Base-by-base conservation (phyloP, 2,797 vertebrate species). In the Myotis myotis region DNA sequence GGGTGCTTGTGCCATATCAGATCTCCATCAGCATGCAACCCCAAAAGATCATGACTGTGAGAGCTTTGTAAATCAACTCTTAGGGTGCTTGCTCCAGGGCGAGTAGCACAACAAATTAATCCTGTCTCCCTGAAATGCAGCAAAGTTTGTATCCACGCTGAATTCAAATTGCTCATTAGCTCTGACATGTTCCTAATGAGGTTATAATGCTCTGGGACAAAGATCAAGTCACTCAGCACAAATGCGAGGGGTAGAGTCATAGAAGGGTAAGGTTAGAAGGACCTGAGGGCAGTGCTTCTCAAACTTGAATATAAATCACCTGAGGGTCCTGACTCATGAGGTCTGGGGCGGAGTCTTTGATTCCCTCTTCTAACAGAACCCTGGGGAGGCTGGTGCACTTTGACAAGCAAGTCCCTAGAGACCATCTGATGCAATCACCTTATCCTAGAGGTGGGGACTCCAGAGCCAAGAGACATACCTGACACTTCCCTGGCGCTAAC, bases 101-200 rank as follows among this genome's bases (percentile, higher is more conserved):
- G 92, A 94, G 97, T 22, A 94, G 95, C 88, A 96, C 90, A 96
- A 96, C 96, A 95, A 96, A 97, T 97, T 94, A 97, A 96, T 95
- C 94, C 95, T 92, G 95, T 87, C 95, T 96, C 90, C 88, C 88
- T 91, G 95, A 96, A 97, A 96, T 87, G 96, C 80, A 83, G 91
- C 75, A 92, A 97, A 95, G 82, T 97, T 96, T 94, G 93, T 81
- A 94, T 96, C 94, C 90, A 96, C 0, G 2, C 90, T 92, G 95
- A 97, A 96, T 96, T 96, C 96, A 96, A 95, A 97, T 94, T 97
- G 97, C 90, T 97, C 96, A 96, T 96, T 97, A 95, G 79, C 75
- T 92, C 94, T 96, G 97, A 97, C 94, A 96, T 95, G 90, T 95
- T 97, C 88, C 96, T 97, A 97, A 97, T 96, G 96, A 97, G 92